Evolutionary conservation across 2,113 vertebrate genomes (phyloP).

Genomic region (Neolamprologus falcicula): DNA sequence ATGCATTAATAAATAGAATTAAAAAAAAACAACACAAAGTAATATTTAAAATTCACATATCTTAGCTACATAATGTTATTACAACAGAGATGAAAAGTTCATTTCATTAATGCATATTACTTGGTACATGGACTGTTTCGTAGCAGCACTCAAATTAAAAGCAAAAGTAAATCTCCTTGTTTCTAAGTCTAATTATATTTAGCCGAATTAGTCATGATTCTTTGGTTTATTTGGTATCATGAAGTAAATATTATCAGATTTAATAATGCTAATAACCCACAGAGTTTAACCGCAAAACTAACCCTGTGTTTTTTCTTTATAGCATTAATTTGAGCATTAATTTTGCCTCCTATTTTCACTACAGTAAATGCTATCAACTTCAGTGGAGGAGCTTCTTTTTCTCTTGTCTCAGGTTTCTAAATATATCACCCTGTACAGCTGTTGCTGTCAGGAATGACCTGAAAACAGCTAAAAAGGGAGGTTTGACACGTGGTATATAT

Average conservation of each 20-base stretch:
- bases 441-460: slow-evolving; percentile 51
- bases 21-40: not conserved
- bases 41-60: not conserved
- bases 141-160: not conserved
- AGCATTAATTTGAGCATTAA: not conserved
- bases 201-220: not conserved
- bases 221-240: not conserved
- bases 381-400: slow-evolving; percentile 1
- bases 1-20: not conserved
- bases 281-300: not conserved
- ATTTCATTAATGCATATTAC: not conserved
- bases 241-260: not conserved
- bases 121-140: not conserved
- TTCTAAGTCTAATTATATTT: not conserved
- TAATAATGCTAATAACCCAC: not conserved
- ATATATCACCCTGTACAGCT: slow-evolving; percentile 47
- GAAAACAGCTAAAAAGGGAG: slow-evolving; percentile 37
- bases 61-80: not conserved
- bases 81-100: not conserved
- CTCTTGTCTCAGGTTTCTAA: slow-evolving; percentile 38
- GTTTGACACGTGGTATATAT: slow-evolving; percentile 34
- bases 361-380: not conserved
- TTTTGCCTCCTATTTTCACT: not conserved
- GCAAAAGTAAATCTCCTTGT: not conserved
- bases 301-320: not conserved